Base-by-base conservation (phyloP, 2,113 vertebrate species). In the Salvelinus sp. region DNA sequence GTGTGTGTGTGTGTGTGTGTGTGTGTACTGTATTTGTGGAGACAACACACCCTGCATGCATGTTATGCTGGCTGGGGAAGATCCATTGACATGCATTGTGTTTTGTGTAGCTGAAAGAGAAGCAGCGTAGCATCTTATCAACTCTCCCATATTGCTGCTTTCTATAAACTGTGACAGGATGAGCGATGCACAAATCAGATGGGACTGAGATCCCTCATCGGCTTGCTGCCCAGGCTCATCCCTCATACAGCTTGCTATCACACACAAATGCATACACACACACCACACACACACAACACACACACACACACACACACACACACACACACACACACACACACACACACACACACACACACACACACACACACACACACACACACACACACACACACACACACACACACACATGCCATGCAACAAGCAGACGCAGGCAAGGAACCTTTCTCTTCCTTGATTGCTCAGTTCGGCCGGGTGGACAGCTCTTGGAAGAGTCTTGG, bases 201-300 rank as follows among this genome's bases (percentile, higher is more conserved):
- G 2, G 33, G 50, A 74, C 50, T 57, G 72, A 77, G 65, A 74
- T 57, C 69, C 72, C 72, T 78, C 73, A 70, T 67, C 28, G 47
- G 44, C 27, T 18, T 18, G 4, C 30, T 10, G 58, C 44, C n/a
- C 9, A 12, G 70, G 27, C 57, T 57, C 74, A 64, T 73, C 71
- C 44, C 70, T 79, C 72, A 75, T 54, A 62, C 68, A 76, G 84
- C 33, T 33, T 87, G 84, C 89, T 84, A 80, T 44, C 78, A 86
- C 87, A 83, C 72, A 72, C 84, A 70, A 84, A 50, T 14, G 14
- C 48, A 50, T 0, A n/a, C n/a, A n/a, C n/a, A n/a, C n/a, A n/a
- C n/a, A n/a, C n/a, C 13, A 14, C 47, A 48, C 47, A 48, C 12
- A 14, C 30, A 33, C 30, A 33, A n/a, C 30, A 5, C 30, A 30